phyloP scores from a whole-genome alignment of 1,140 invertebrate species.

The Dendroctonus valens region DNA sequence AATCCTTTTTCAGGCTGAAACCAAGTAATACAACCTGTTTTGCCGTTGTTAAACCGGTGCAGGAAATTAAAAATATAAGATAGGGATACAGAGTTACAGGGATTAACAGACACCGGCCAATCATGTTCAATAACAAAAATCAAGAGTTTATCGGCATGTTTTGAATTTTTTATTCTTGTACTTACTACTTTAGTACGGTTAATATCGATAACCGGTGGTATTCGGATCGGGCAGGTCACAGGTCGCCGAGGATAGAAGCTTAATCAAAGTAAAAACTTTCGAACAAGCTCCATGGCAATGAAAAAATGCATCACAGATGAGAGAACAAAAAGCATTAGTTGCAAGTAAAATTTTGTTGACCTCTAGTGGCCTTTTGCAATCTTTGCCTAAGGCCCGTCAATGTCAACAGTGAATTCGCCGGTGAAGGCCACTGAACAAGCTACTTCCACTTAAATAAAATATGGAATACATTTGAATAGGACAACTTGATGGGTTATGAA shows the following conservation, averaged over 20 bases:
- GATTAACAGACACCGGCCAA: background rate
- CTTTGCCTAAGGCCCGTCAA: constrained; percentile 50
- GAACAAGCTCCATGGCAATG: background rate
- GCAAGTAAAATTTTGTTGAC: constrained; percentile 38
- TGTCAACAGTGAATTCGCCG: constrained; percentile 50
- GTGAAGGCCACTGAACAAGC: constrained; percentile 46
- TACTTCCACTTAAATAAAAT: too few relatives aligned
- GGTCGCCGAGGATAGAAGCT: constrained; percentile 35
- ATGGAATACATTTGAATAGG: constrained; percentile 15
- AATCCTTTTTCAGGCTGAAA: constrained; percentile 40
- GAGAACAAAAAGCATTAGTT: constrained; percentile 2
- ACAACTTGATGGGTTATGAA: background rate
- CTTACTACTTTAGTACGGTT: too few relatives aligned
- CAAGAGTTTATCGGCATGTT: background rate
- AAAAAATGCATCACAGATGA: constrained; percentile 2
- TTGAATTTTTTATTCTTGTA: background rate
- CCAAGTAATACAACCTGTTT: constrained; percentile 47
- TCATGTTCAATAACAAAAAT: background rate
- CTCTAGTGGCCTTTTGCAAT: constrained; percentile 50
- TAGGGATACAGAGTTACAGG: background rate
- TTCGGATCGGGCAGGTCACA: constrained; percentile 36
- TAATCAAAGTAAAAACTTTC: background rate
- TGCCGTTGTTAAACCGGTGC: constrained; percentile 34
- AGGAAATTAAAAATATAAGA: constrained; percentile 11
- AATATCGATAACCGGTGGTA: constrained; percentile 30